A percentile compares a stretch with the other conserved stretches of the same genome.
phyloP scores from a whole-genome alignment of 2,797 vertebrate genomes.

The Cynopterus sphinx region DNA sequence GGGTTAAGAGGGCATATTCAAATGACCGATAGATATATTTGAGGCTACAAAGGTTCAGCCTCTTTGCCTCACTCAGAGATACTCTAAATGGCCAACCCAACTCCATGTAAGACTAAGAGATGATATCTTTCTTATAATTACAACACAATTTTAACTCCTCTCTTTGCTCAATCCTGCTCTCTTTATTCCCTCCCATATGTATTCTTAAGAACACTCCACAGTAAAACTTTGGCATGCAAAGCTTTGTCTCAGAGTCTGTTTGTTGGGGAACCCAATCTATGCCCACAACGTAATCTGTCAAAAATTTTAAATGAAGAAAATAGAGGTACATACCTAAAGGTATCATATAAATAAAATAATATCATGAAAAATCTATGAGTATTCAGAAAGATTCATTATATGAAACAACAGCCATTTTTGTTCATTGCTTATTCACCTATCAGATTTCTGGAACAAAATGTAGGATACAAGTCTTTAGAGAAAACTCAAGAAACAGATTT shows the following conservation, averaged over 20 bases:
- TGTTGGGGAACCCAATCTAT: background rate
- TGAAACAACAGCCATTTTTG: background rate
- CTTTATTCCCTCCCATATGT: background rate
- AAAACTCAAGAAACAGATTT: constrained; percentile 16
- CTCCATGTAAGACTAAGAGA: background rate
- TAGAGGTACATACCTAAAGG: background rate
- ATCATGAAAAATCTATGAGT: background rate
- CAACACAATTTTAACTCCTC: background rate
- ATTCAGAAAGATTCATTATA: background rate
- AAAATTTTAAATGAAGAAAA: background rate
- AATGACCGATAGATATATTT: background rate
- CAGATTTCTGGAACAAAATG: constrained; percentile 17
- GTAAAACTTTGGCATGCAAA: background rate
- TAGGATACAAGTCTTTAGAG: background rate
- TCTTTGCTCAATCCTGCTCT: background rate
- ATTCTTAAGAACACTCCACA: background rate
- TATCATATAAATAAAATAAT: background rate
- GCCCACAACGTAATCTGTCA: background rate
- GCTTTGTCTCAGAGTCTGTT: background rate
- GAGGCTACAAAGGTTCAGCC: background rate
- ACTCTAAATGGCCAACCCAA: background rate
- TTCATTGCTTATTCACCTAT: background rate
- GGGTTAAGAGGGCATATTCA: background rate
- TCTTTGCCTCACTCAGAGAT: background rate
- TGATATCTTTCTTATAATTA: background rate